Conservation (phyloP, 2,797 vertebrate species). For the Dermochelys coriacea region DNA sequence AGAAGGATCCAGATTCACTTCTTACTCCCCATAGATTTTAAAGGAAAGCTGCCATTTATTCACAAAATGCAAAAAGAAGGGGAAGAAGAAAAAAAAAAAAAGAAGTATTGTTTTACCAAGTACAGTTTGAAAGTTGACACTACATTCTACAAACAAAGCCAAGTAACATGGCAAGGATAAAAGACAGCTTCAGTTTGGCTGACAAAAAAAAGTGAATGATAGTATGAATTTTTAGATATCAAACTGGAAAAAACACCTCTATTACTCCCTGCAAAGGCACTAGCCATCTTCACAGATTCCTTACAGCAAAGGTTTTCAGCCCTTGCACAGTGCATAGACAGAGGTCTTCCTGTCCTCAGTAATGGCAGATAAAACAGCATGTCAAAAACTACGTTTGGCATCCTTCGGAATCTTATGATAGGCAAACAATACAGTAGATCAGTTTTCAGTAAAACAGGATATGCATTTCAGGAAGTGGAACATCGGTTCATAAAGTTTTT, state of each 20-base stretch:
- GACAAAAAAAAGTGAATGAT: background rate
- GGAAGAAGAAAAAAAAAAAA: background rate
- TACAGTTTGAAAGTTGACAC: background rate
- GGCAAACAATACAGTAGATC: background rate
- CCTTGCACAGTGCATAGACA: background rate
- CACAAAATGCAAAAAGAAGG: background rate
- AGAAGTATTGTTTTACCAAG: background rate
- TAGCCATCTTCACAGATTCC: background rate
- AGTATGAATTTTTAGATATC: background rate
- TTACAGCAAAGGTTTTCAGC: background rate
- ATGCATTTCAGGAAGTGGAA: background rate
- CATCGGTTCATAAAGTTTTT: background rate
- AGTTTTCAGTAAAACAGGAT: background rate
- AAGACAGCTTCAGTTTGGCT: background rate
- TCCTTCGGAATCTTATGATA: background rate
- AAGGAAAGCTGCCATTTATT: background rate
- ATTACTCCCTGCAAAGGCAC: background rate
- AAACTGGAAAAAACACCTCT: background rate
- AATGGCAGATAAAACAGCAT: background rate
- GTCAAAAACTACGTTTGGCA: background rate
- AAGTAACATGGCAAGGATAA: background rate
- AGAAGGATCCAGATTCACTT: background rate
- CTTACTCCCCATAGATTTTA: background rate
- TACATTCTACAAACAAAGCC: background rate
- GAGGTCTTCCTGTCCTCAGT: accelerated